Percentiles rank a stretch among this genome's conserved stretches.
These are phyloP conservation scores for Theristicus caerulescens DNA, from an alignment of 2,113 vertebrate species.

Conservation along the genomic window DNA sequence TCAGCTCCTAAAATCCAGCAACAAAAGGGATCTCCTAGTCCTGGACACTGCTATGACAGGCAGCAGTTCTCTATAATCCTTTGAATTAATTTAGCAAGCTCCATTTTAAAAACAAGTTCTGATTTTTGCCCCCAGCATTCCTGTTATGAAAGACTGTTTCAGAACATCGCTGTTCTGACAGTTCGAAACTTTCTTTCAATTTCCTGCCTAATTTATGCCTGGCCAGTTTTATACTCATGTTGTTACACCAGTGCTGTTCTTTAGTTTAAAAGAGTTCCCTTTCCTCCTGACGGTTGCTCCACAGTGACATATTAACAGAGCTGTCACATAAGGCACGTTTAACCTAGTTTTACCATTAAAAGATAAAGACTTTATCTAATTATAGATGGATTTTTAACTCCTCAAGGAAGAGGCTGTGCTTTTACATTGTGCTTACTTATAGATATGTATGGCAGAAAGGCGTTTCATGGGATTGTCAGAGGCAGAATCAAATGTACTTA, in stretches of 20 bases:
- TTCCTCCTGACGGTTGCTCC: constrained; percentile 34
- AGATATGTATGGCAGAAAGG: background rate
- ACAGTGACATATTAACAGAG: background rate
- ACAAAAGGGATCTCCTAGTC: constrained; percentile 52
- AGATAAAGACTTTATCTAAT: constrained; percentile 32
- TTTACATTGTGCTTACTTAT: constrained; percentile 16
- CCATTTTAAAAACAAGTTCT: constrained; percentile 54
- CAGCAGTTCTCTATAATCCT: background rate
- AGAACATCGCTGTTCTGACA: constrained; percentile 47
- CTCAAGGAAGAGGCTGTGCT: background rate
- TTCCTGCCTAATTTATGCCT: constrained; percentile 53
- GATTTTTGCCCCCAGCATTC: constrained; percentile 55
- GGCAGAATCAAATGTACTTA: background rate
- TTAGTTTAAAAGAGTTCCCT: constrained; percentile 21
- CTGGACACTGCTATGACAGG: background rate
- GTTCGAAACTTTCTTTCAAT: constrained; percentile 41
- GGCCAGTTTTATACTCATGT: background rate
- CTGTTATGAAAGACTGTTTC: constrained; percentile 58
- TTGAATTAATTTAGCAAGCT: constrained; percentile 51
- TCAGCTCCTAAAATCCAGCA: background rate
- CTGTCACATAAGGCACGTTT: constrained; percentile 28
- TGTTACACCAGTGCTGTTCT: background rate
- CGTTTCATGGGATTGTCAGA: background rate
- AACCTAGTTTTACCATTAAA: constrained; percentile 30
- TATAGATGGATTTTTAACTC: constrained; percentile 20